Percentiles rank a stretch among this genome's conserved stretches.
phyloP scores from a whole-genome alignment of 2,113 vertebrate species.

The Oostethus manadensis region DNA sequence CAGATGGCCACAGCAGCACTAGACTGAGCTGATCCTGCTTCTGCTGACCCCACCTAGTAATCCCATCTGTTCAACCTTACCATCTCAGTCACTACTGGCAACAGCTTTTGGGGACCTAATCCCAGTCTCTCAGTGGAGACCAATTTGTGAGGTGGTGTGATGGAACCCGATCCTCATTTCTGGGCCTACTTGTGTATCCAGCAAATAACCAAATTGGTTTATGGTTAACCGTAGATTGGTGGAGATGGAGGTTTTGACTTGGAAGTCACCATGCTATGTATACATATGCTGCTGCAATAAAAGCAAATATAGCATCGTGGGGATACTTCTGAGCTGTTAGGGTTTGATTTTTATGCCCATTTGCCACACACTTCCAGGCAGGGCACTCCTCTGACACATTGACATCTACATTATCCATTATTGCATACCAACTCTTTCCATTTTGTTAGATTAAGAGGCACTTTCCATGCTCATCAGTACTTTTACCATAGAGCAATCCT shows the following conservation, averaged over 20 bases:
- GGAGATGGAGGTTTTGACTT: slow-evolving; percentile 11
- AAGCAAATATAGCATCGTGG: background rate
- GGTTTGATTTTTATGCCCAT: background rate
- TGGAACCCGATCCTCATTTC: slow-evolving; percentile 33
- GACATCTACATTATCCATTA: background rate
- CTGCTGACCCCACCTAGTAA: slow-evolving; percentile 42
- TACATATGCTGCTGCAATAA: background rate
- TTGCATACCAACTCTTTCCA: no score
- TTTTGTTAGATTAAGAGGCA: no score
- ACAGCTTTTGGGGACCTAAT: slow-evolving; percentile 52
- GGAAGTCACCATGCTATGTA: slow-evolving; percentile 13
- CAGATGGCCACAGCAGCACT: slow-evolving; percentile 68
- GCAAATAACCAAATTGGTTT: slow-evolving; percentile 50
- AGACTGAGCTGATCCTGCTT: slow-evolving; percentile 57
- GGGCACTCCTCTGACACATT: background rate
- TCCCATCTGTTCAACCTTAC: slow-evolving; percentile 60
- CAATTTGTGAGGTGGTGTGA: slow-evolving; percentile 48
- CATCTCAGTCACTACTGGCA: slow-evolving; percentile 41
- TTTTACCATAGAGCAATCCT: background rate
- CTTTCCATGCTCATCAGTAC: background rate
- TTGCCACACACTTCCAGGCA: background rate
- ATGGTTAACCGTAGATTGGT: slow-evolving; percentile 24
- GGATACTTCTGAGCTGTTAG: background rate
- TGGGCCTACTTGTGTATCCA: slow-evolving; percentile 10
- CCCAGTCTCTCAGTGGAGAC: slow-evolving; percentile 46